phyloP scores from a whole-genome alignment of 2,113 vertebrate genomes.

The Glareola pratincola region DNA sequence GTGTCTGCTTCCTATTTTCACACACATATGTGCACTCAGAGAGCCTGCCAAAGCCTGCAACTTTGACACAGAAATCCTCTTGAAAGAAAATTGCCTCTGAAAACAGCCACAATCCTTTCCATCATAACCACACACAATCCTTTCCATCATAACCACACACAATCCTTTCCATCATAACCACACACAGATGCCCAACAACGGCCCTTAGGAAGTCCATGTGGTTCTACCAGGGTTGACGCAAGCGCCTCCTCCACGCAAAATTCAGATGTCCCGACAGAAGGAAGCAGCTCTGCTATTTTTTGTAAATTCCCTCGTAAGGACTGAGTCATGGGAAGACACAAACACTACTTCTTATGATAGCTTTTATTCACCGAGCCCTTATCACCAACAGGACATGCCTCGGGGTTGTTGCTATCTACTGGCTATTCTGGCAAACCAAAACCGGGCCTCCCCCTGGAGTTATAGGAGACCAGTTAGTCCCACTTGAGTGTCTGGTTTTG shows the following conservation, averaged over 20 bases:
- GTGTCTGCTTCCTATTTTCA: background rate
- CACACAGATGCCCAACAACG: background rate
- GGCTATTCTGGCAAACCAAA: background rate
- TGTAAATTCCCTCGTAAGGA: background rate
- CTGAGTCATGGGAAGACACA: background rate
- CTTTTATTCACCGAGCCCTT: background rate
- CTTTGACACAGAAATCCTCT: background rate
- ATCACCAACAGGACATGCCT: background rate
- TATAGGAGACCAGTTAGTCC: background rate
- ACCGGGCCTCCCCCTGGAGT: background rate
- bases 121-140: background rate
- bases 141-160: background rate
- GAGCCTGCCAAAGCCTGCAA: background rate
- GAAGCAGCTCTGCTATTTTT: background rate
- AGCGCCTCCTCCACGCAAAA: accelerated
- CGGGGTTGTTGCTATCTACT: background rate
- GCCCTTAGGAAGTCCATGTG: background rate
- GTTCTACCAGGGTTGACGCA: background rate
- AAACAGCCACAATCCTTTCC: background rate
- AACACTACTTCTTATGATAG: background rate
- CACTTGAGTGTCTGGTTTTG: background rate
- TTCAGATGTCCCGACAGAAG: accelerated
- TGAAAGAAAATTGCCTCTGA: background rate
- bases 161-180: background rate
- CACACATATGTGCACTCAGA: accelerated